Evolutionary conservation across 2,888 invertebrate genomes (phyloP).

Genomic region (Raillietiella orientalis): DNA sequence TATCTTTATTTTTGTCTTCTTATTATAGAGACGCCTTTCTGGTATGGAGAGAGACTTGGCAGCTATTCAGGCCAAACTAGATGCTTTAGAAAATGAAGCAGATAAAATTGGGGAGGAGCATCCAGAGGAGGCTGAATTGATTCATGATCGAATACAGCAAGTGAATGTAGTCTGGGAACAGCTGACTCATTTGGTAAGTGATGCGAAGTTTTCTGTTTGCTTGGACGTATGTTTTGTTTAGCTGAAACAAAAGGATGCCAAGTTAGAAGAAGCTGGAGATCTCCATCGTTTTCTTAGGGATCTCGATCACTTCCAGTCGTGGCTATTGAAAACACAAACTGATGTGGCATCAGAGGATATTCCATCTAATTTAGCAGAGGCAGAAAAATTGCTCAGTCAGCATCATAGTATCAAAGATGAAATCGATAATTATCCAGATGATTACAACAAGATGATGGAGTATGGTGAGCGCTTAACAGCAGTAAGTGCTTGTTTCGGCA

Average conservation of each 20-base stretch:
- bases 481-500: constrained; percentile 15
- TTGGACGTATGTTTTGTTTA: constrained; percentile 11
- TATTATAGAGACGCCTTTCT: constrained; percentile 51
- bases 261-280: constrained; percentile 94
- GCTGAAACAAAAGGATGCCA: constrained; percentile 89
- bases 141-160: constrained; percentile 57
- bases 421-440: constrained; percentile 94
- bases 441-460: constrained; percentile 97
- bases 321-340: constrained; percentile 97
- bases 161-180: constrained; percentile 88
- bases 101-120: constrained; percentile 66
- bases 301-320: constrained; percentile 96
- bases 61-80: constrained; percentile 88
- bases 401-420: constrained; percentile 97
- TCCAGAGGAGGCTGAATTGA: constrained; percentile 69
- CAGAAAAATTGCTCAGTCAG: constrained; percentile 80
- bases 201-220: constrained; percentile 1
- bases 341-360: constrained; percentile 91
- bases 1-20: constrained; percentile 1
- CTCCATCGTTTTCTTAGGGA: constrained; percentile 90
- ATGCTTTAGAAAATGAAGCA: constrained; percentile 74
- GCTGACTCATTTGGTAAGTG: constrained; percentile 53
- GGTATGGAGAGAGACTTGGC: constrained; percentile 97
- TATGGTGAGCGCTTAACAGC: constrained; percentile 84
- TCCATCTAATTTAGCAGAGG: constrained; percentile 69